Percentiles rank a stretch among this genome's conserved stretches.
These are phyloP conservation scores for Sternotherus odoratus DNA, from an alignment of 2,797 vertebrate genomes.

Conservation along the genomic window DNA sequence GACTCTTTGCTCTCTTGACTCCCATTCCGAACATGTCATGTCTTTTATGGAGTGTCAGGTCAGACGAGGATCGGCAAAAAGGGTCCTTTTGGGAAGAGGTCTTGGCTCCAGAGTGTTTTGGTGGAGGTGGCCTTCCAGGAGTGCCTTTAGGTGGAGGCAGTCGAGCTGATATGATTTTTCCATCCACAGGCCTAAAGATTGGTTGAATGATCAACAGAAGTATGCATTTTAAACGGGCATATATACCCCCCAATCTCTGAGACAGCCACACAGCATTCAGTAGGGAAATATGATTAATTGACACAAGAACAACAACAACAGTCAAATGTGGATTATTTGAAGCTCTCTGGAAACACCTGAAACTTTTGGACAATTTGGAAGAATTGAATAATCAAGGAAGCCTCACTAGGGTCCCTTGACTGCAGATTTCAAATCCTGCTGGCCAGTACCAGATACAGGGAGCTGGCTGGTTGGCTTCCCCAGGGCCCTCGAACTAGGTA, in stretches of 20 bases:
- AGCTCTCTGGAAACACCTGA: not conserved
- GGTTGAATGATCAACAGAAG: slow-evolving; percentile 17
- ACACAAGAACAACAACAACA: slow-evolving; percentile 20
- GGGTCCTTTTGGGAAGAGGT: slow-evolving; percentile 73
- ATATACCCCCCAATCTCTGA: not conserved
- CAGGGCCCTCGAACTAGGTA: accelerated
- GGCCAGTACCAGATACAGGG: not conserved
- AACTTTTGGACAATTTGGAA: not conserved
- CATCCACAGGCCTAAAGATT: slow-evolving; percentile 80
- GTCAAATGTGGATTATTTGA: not conserved
- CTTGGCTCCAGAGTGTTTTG: slow-evolving; percentile 79
- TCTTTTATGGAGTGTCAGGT: slow-evolving; percentile 76
- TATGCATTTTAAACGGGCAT: not conserved
- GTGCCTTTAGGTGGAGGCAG: slow-evolving; percentile 84
- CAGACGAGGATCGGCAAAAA: slow-evolving; percentile 77
- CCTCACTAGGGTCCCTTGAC: not conserved
- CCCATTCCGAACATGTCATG: slow-evolving; percentile 63
- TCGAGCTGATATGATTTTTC: slow-evolving; percentile 84
- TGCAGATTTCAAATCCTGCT: not conserved
- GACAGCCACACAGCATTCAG: not conserved
- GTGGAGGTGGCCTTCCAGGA: slow-evolving; percentile 90
- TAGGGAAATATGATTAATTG: slow-evolving; percentile 2
- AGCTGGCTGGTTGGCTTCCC: not conserved
- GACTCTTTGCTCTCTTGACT: slow-evolving; percentile 81
- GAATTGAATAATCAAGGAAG: not conserved